Evolutionary conservation across 2,888 invertebrate species (phyloP), one percentile per base, ranked within the genome.

Genomic region (Congeria kusceri): DNA sequence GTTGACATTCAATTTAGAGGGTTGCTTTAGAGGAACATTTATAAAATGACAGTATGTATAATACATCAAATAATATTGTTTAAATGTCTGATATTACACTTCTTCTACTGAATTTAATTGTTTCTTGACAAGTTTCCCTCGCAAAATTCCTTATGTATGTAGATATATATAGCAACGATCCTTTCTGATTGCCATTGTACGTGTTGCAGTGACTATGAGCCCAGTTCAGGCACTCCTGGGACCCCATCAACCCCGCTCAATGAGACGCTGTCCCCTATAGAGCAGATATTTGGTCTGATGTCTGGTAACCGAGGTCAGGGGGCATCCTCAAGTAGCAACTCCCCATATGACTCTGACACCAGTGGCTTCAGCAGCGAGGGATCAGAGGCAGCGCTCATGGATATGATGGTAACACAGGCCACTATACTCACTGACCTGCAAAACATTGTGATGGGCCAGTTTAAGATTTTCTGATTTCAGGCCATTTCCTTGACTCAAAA

Each of bases 371-470:
- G 94, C 83, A 93, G 94, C 68, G 94, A 94, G 56, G 87, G 88
- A 0, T 88, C 90, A 13, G 95, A 95, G 77, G 94, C 94, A 76
- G 94, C 94, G 57, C 92, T 95, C 62, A 93, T 94, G 44, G 95
- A 95, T 84, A 93, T 95, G 89, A 94, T 95, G 95, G 95, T 95
- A 93, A 79, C 77, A 61, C 9, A 46, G 27, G 23, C 18, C 27
- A 25, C 4, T 3, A 39, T 39, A 39, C 39, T 39, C 9, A 39
- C 39, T 39, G 39, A 1, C 3, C 39, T 39, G 39, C 32, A 32
- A 32, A n/a, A n/a, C n/a, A n/a, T n/a, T n/a, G n/a, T n/a, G n/a
- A n/a, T n/a, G n/a, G n/a, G n/a, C n/a, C n/a, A n/a, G n/a, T n/a
- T n/a, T n/a, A n/a, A n/a, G n/a, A n/a, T n/a, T n/a, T n/a, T n/a